phyloP scores from a whole-genome alignment of 2,888 invertebrate species.

The Chalcosyrphus nemorum region DNA sequence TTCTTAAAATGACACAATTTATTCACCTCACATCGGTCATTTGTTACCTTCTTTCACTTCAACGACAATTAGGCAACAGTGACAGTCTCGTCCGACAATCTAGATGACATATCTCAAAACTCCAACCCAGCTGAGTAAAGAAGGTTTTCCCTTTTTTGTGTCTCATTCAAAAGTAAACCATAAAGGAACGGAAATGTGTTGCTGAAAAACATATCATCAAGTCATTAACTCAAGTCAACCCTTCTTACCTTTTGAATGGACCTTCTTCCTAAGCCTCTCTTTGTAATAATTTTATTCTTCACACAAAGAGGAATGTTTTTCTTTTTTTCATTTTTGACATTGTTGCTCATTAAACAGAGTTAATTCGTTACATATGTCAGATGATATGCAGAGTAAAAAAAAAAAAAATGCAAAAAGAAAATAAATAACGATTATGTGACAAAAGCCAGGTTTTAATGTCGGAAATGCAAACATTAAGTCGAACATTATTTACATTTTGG shows the following conservation, averaged over 20 bases:
- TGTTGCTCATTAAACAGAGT: conserved; percentile 32
- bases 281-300: neutral
- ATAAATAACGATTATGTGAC: conserved; percentile 7
- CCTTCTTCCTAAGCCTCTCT: neutral
- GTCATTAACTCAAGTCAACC: conserved; percentile 37
- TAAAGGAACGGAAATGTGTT: conserved; percentile 32
- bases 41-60: neutral
- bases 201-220: conserved; percentile 26
- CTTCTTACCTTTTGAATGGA: conserved; percentile 1
- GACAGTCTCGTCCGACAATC: neutral
- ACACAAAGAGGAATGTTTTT: neutral
- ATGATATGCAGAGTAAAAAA: neutral
- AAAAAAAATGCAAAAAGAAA: neutral
- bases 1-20: conserved; percentile 4
- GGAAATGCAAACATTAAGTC: conserved; percentile 24
- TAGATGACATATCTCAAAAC: neutral
- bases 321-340: conserved; percentile 1
- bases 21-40: neutral
- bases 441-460: conserved; percentile 14
- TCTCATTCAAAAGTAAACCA: neutral
- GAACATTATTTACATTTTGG: conserved; percentile 20
- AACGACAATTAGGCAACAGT: conserved; percentile 4
- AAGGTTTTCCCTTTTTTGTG: neutral
- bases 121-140: neutral
- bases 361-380: conserved; percentile 33